phyloP scores from a whole-genome alignment of 2,888 invertebrate species.

The Exocentrus adspersus region DNA sequence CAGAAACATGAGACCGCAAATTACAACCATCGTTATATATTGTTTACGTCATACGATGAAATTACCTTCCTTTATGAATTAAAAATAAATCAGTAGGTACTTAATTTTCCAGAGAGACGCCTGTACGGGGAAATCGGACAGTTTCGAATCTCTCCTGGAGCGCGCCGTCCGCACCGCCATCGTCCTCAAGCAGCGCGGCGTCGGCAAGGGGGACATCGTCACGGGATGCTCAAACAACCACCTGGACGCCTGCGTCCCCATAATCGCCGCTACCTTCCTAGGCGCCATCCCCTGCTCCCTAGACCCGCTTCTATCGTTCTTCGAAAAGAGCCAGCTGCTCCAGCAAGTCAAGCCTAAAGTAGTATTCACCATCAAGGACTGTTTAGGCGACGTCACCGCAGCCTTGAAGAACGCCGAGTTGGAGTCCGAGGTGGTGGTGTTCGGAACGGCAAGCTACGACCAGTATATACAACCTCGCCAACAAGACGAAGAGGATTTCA shows the following conservation, averaged over 20 bases:
- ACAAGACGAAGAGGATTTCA: slow-evolving; percentile 43
- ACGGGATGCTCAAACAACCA: slow-evolving; percentile 20
- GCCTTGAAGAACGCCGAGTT: slow-evolving; percentile 16
- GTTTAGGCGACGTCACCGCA: background rate
- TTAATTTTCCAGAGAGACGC: slow-evolving; percentile 16
- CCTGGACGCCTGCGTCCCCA: slow-evolving; percentile 16
- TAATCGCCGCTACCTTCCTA: slow-evolving; percentile 12
- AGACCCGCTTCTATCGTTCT: slow-evolving; percentile 16
- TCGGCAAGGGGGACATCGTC: slow-evolving; percentile 17
- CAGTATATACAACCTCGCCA: slow-evolving; percentile 42
- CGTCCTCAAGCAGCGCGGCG: slow-evolving; percentile 12
- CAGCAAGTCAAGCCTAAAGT: slow-evolving; percentile 22
- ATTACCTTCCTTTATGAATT: too few species aligned
- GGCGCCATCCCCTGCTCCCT: slow-evolving; percentile 24
- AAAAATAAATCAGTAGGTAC: too few species aligned
- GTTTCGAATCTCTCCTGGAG: slow-evolving; percentile 16
- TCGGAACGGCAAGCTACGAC: slow-evolving; percentile 39
- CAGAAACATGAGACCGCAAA: too few species aligned
- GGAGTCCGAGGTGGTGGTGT: slow-evolving; percentile 45
- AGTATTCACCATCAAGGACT: slow-evolving; percentile 18
- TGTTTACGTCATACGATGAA: too few species aligned
- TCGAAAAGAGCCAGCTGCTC: slow-evolving; percentile 18
- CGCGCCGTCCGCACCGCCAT: slow-evolving; percentile 20
- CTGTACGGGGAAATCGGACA: slow-evolving; percentile 2
- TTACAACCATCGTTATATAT: too few species aligned